phyloP scores from a whole-genome alignment of 2,797 vertebrate species.

The Mastacembelus armatus region DNA sequence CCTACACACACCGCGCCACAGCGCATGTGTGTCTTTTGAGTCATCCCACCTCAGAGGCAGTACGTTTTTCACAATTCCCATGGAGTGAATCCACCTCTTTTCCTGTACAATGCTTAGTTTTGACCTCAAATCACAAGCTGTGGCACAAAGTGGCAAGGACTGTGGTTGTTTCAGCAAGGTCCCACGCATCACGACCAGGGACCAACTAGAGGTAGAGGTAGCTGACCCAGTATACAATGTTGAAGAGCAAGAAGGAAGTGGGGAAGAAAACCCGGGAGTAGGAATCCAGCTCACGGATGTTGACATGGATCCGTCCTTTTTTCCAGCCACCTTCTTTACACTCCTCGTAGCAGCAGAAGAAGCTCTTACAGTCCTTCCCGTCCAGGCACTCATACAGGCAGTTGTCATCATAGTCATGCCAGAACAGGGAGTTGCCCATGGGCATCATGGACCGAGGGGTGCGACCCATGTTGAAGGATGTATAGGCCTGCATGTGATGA shows the following conservation, averaged over 20 bases:
- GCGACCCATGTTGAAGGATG: constrained; percentile 88
- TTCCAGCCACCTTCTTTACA: constrained; percentile 94
- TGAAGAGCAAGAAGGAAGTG: constrained; percentile 96
- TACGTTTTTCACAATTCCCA: constrained; percentile 9
- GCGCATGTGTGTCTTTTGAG: not conserved
- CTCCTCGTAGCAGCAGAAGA: constrained; percentile 98
- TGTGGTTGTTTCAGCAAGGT: constrained; percentile 9
- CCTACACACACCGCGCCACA: constrained; percentile 5
- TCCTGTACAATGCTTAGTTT: constrained; percentile 32
- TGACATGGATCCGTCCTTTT: constrained; percentile 92
- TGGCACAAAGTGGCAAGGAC: constrained; percentile 26
- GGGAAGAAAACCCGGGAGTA: constrained; percentile 98
- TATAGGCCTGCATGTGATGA: constrained; percentile 87
- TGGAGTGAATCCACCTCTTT: constrained; percentile 15
- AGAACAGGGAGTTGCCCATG: constrained; percentile 89
- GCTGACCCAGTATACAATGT: constrained; percentile 98
- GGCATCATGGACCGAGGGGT: constrained; percentile 74
- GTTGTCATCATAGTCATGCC: constrained; percentile 94
- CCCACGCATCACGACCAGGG: not conserved
- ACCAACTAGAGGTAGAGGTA: constrained; percentile 94
- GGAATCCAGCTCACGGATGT: constrained; percentile 93
- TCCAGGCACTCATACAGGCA: constrained; percentile 95
- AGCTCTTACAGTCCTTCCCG: constrained; percentile 97
- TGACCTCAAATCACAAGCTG: constrained; percentile 38
- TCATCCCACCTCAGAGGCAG: constrained; percentile 18